These are phyloP conservation scores for Anguilla rostrata DNA, from an alignment of 2,113 vertebrate species.

Conservation along the genomic window DNA sequence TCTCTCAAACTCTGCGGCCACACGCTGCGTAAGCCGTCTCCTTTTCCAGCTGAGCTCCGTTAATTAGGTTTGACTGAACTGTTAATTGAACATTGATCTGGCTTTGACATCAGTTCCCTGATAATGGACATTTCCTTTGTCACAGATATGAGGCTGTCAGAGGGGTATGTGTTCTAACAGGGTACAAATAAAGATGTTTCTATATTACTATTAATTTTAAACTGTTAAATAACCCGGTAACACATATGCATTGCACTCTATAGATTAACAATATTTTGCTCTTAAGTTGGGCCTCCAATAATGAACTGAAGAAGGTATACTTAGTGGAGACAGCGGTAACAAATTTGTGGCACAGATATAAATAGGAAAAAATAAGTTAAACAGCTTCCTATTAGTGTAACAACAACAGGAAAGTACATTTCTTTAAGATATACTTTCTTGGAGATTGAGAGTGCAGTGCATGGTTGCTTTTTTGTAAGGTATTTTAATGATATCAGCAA, in stretches of 20 bases:
- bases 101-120: not conserved
- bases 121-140: not conserved
- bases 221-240: not conserved
- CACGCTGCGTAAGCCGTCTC: not conserved
- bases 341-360: too few species aligned
- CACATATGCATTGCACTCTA: not conserved
- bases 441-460: too few species aligned
- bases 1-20: too few species aligned
- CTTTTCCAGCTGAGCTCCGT: not conserved
- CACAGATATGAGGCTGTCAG: not conserved
- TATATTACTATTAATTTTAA: not conserved
- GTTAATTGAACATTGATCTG: conserved; percentile 6
- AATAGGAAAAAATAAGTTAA: too few species aligned
- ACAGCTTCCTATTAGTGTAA: too few species aligned
- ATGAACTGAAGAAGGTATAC: not conserved
- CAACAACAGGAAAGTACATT: too few species aligned
- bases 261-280: not conserved
- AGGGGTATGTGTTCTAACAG: not conserved
- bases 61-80: conserved; percentile 2
- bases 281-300: not conserved
- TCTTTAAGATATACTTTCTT: too few species aligned
- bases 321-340: not conserved
- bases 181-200: not conserved
- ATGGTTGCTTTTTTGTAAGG: too few species aligned
- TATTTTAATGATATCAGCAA: too few species aligned